A percentile compares a stretch with the other conserved stretches of the same genome.
These are phyloP conservation scores for Sinocyclocheilus grahami DNA, from an alignment of 2,113 vertebrate species.

Conservation along the genomic window DNA sequence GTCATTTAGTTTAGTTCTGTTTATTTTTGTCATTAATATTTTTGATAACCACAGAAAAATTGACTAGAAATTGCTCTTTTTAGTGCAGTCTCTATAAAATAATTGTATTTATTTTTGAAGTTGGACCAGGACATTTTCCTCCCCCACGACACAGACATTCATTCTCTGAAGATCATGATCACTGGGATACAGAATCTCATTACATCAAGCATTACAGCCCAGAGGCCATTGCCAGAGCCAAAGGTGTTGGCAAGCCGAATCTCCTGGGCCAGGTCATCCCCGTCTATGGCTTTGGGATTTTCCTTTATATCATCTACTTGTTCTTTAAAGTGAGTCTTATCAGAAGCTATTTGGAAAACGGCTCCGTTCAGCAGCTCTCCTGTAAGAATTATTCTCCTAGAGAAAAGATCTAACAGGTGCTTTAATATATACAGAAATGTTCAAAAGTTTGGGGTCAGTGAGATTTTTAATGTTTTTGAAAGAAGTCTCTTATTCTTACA, in stretches of 20 bases:
- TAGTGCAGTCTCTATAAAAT: neutral
- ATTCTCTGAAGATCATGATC: slow-evolving; percentile 65
- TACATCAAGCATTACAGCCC: slow-evolving; percentile 78
- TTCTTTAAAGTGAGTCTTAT: slow-evolving; percentile 85
- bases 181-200: slow-evolving; percentile 66
- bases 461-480: too few species aligned
- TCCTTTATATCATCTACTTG: slow-evolving; percentile 94
- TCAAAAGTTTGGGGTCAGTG: neutral
- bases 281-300: slow-evolving; percentile 94
- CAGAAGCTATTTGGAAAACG: neutral
- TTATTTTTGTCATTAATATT: neutral
- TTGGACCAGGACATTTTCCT: slow-evolving; percentile 81
- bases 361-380: neutral
- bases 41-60: neutral
- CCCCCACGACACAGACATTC: slow-evolving; percentile 72
- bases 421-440: neutral
- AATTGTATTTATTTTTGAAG: slow-evolving; percentile 63
- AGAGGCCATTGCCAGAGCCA: slow-evolving; percentile 82
- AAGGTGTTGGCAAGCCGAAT: slow-evolving; percentile 77
- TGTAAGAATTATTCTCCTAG: neutral
- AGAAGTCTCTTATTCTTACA: too few species aligned
- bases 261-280: slow-evolving; percentile 91
- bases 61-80: neutral
- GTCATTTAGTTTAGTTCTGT: neutral
- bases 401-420: neutral